Base-by-base conservation (phyloP, 2,797 vertebrate species). In the Pseudomugil gertrudae region DNA sequence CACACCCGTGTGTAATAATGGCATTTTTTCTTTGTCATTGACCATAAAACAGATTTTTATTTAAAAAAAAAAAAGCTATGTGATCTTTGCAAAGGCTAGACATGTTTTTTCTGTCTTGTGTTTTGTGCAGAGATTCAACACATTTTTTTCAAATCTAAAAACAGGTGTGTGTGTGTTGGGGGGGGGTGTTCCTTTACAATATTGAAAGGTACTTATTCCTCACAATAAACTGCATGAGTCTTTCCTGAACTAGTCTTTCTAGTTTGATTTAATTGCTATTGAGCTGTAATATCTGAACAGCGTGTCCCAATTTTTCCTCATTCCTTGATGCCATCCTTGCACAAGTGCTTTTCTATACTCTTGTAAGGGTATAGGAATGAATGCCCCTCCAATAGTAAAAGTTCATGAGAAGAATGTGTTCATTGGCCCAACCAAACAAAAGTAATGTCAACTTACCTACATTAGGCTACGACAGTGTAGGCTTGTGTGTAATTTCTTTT, bases 361-460 rank as follows among this genome's bases (percentile, higher is more conserved):
- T 17, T 50, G 23, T 35, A 29, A 6, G n/a, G n/a, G n/a, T n/a
- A n/a, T n/a, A n/a, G n/a, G 17, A 19, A 51, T 19, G 15, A 43
- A 17, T 10, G 1, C 10, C 45, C 43, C 52, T 15, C 38, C 11
- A 40, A 76, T 51, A 81, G 72, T 87, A 67, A 74, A 38, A 55
- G 74, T 72, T 80, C 57, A 80, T 51, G 53, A 38, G 36, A 62
- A 11, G 15, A 52, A 45, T 66, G 43, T 83, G 74, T 90, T 88
- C 83, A 81, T 72, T 53, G 47, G 47, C 67, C 5, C n/a, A 17
- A 58, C 57, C 48, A 51, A 80, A 82, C 62, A 14, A 59, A 23
- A 14, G 47, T 43, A 5, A 62, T n/a, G 27, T 36, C 10, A 61
- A 61, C 63, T 26, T 35, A 43, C 65, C 26, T 21, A 30, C 30